Evolutionary conservation across 2,797 vertebrate genomes (phyloP), one percentile per base, ranked within the genome.

Genomic region (Microctenopoma steveboyesi): DNA sequence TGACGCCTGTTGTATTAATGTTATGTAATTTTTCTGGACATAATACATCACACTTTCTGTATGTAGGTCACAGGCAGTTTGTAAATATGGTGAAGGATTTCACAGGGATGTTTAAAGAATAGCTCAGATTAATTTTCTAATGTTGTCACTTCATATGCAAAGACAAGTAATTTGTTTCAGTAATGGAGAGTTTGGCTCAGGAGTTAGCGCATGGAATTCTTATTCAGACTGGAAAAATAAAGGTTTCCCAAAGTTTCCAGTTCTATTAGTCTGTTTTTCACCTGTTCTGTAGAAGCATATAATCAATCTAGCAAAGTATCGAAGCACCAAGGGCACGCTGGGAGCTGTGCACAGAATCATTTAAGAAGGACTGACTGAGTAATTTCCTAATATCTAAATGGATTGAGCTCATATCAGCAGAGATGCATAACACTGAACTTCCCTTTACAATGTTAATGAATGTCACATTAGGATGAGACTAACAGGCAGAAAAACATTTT

Each of bases 161-260:
- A 56, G 43, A 12, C 7, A 60, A 60, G 11, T 48, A 25, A 51
- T 27, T 64, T 66, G 69, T 74, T 75, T 47, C 42, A 11, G 9
- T 22, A 64, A 28, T 11, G 46, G 33, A 67, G 30, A 45, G 22
- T 28, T 46, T 66, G 53, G 39, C 78, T 87, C 86, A 87, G 79
- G 22, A 22, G 72, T 84, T 73, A 62, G 65, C 16, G 59, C 49
- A 64, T 60, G 10, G 28, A 69, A 47, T 56, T 27, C 64, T 35
- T 15, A 2, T 48, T 64, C 53, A 35, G 37, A 39, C 67, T 3
- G 7, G 30, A 70, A 73, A 46, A 88, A 82, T 84, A 88, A 88
- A 86, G 14, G 1, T 45, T 68, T 63, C 69, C 55, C 72, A 76
- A 79, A 30, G 25, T 77, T 84, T 68, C 55, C 50, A 81, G 2